Evolutionary conservation across 2,797 vertebrate species (phyloP), one percentile per base, ranked within the genome.

Genomic region (Enteromius fasciolatus): DNA sequence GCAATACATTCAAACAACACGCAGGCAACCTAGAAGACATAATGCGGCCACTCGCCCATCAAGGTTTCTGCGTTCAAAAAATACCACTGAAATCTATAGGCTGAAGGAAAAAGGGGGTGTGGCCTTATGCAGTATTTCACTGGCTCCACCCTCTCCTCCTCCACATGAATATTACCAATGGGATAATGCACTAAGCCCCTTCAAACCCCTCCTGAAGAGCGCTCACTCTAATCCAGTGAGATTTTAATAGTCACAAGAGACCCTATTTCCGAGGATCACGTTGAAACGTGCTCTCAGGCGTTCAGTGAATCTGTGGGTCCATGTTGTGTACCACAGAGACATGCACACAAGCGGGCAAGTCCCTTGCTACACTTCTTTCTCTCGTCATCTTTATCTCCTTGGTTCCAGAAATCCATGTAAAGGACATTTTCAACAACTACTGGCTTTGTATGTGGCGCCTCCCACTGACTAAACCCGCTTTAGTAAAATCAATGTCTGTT

Each of bases 31-130:
- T 61, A 4, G 2, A 28, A 50, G 69, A 39, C 5, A 41, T 52
- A 82, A 57, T 20, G 23, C 33, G 10, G 20, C 28, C 28, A 25
- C 41, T 31, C 67, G 20, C 39, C 11, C 39, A 69, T 46, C 1
- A 61, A 57, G 39, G 12, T 78, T 78, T 50, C 87, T 78, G 86
- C 84, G 82, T 93, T 93, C 87, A 92, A 93, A 93, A 79, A 20
- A 67, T 44, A 84, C 81, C 2, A 78, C 48, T 61, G 61, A 63
- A 78, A 63, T 86, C 84, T 89, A 93, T 92, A 90, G 91, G 92
- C 73, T 23, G 83, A 83, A 54, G 33, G 57, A 4, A 39, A 33
- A 46, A 52, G 78, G 86, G 86, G 79, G 89, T 79, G 50, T 72
- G 81, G 80, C 3, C 50, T 31, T 18, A 0, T 23, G 54, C 84